Evolutionary conservation across 2,113 vertebrate genomes (phyloP), one percentile per base, ranked within the genome.

Genomic region (Rhea americana): DNA sequence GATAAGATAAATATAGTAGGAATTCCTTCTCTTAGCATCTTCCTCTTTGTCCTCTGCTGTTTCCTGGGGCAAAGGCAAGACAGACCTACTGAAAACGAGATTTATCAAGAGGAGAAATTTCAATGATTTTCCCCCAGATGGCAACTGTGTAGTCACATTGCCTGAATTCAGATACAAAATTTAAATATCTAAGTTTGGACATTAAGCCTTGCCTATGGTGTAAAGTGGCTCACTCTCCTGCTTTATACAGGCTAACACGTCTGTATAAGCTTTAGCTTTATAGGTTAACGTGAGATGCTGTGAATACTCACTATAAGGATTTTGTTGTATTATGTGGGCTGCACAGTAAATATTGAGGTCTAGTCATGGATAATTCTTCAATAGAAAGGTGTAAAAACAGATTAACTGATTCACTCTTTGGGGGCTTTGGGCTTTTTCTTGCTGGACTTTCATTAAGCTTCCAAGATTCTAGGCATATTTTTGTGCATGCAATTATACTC

Each of bases 1-100:
- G 93, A 94, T 94, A 93, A 95, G 91, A 94, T 72, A 70, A 91
- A 93, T 93, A 82, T 86, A 87, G 47, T 53, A 89, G 30, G 21
- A 84, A 91, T 96, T 93, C 66, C 51, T 91, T 93, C 55, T 90
- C 50, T 59, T 41, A 21, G 22, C 13, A 43, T 87, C 94, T 51
- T 89, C 62, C 37, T 72, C 30, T 76, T 58, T 90, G 58, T 26
- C 53, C 16, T 93, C 53, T 90, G 41, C 26, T 89, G 82, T 65
- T 90, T 91, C 80, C 53, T 76, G 32, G 5, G 90, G 15, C 11
- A 82, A 30, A 45, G 26, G 32, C 55, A 94, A 78, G n/a, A 53
- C 32, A 62, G 2, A 12, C 80, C 63, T 66, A 6, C 28, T 67
- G 63, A 55, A 82, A 92, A 70, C 4, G 2, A 39, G 7, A 7